Conservation (phyloP, 2,888 invertebrate genomes). For the Meteorus cinctellus region DNA sequence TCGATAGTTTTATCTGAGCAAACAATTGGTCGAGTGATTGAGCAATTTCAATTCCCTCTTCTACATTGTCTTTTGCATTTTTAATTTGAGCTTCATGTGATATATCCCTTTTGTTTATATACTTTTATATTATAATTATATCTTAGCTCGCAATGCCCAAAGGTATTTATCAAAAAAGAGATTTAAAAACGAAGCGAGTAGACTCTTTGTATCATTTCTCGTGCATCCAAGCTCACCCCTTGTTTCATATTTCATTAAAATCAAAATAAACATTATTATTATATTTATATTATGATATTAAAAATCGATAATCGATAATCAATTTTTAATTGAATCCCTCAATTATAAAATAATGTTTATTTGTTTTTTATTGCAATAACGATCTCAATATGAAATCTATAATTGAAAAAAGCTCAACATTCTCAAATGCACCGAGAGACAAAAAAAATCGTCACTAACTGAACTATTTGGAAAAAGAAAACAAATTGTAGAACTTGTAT, state of each 20-base stretch:
- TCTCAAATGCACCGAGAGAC: neutral
- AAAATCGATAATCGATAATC: slow-evolving; percentile 1
- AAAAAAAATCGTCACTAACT: neutral
- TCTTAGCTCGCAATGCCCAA: slow-evolving; percentile 11
- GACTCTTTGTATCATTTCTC: neutral
- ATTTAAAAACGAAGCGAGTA: neutral
- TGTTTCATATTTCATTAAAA: neutral
- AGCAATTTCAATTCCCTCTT: neutral
- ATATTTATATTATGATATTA: neutral
- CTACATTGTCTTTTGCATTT: neutral
- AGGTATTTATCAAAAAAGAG: neutral
- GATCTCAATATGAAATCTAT: neutral
- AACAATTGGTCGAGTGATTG: neutral
- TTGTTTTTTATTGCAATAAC: neutral
- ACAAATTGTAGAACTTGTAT: neutral
- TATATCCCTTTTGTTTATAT: neutral
- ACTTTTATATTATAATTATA: neutral
- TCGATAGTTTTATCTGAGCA: neutral
- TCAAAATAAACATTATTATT: neutral
- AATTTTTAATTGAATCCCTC: neutral
- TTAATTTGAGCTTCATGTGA: slow-evolving; percentile 10
- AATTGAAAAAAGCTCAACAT: too few species aligned
- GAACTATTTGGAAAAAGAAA: neutral
- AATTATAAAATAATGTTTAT: neutral
- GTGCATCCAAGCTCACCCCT: neutral